Evolutionary conservation across 2,888 invertebrate genomes (phyloP).

Genomic region (Agonopterix subpropinquella): DNA sequence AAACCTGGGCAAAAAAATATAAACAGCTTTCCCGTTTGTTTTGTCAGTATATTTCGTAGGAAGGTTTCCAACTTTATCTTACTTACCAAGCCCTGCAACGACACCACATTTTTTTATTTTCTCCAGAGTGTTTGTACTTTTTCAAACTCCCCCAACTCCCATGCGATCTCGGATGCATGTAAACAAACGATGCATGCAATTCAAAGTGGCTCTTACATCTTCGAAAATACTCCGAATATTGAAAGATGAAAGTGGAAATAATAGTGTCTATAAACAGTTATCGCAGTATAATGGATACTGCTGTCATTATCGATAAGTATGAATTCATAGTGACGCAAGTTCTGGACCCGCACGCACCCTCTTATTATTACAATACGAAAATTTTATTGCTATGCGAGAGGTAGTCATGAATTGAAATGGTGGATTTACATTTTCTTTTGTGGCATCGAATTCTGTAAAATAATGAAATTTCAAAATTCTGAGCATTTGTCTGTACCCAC

Average conservation of each 20-base stretch:
- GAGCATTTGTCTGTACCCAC: no score
- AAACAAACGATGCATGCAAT: neutral
- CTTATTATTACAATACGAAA: constrained; percentile 36
- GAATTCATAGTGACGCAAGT: constrained; percentile 58
- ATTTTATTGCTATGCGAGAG: constrained; percentile 46
- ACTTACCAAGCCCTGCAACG: no score
- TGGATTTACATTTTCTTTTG: no score
- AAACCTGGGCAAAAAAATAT: neutral
- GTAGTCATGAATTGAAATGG: constrained; percentile 32
- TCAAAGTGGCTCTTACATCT: constrained; percentile 1
- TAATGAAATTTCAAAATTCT: no score
- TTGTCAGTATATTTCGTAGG: neutral
- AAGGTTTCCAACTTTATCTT: no score
- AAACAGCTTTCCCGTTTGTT: neutral
- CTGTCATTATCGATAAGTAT: constrained; percentile 56
- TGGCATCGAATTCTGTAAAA: no score
- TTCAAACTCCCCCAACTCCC: neutral
- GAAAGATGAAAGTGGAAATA: no score
- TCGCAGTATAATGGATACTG: constrained; percentile 33
- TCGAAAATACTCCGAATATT: no score
- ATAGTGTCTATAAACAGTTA: no score
- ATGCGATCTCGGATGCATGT: constrained; percentile 1
- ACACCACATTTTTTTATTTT: no score
- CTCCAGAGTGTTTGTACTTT: neutral
- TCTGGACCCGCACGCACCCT: constrained; percentile 41